These are phyloP conservation scores for Caenorhabditis latens DNA, from an alignment of 1,140 invertebrate species.

Conservation along the genomic window DNA sequence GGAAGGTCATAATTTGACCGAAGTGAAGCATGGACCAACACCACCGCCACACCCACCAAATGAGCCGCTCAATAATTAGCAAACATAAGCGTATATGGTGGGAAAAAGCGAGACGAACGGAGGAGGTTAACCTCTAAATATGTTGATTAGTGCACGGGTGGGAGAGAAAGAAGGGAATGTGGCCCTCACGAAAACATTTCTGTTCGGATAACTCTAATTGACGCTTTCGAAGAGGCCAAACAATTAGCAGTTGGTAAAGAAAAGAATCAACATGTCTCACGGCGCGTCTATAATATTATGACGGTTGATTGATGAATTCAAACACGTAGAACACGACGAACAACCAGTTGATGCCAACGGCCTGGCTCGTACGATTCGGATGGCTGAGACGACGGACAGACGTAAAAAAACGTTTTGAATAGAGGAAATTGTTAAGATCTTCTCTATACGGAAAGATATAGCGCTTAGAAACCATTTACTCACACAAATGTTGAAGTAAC, in stretches of 20 bases:
- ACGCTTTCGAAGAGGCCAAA: constrained; percentile 11
- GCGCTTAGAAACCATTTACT: too few relatives aligned
- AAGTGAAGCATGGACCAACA: not conserved
- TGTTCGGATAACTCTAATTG: constrained; percentile 15
- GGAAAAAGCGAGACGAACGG: not conserved
- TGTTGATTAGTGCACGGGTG: constrained; percentile 44
- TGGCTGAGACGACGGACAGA: not conserved
- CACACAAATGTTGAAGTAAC: too few relatives aligned
- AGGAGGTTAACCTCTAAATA: not conserved
- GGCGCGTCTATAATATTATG: constrained; percentile 44
- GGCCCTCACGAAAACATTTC: not conserved
- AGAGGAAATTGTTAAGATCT: not conserved
- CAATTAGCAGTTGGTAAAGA: constrained; percentile 29
- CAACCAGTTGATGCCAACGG: constrained; percentile 45
- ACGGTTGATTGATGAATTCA: constrained; percentile 45
- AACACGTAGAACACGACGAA: constrained; percentile 36
- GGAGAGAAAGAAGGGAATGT: not conserved
- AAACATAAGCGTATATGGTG: constrained; percentile 21
- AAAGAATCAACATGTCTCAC: constrained; percentile 35
- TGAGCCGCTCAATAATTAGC: constrained; percentile 42
- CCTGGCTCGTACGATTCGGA: not conserved
- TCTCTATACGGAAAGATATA: too few relatives aligned
- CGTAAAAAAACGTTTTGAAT: not conserved
- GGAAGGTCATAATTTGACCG: constrained; percentile 29
- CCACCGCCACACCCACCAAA: not conserved